phyloP scores from a whole-genome alignment of 2,113 vertebrate species.

The Enhydra lutris region DNA sequence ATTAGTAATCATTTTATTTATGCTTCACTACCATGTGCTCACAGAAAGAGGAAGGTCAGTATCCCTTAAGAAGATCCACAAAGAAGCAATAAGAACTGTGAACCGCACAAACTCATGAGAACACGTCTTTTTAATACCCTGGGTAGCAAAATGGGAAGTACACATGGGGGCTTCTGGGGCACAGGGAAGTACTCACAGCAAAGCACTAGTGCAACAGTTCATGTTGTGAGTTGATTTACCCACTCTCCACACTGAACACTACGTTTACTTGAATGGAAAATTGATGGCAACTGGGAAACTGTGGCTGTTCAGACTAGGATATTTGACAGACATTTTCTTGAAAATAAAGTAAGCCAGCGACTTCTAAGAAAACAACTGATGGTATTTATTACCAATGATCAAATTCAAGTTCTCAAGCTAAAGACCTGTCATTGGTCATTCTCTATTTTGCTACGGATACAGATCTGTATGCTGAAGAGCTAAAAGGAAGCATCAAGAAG shows the following conservation, averaged over 20 bases:
- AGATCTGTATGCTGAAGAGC: not conserved
- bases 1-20: not conserved
- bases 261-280: not conserved
- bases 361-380: not conserved
- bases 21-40: not conserved
- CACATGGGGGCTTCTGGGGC: fast-evolving
- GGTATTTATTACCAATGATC: not conserved
- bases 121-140: not conserved
- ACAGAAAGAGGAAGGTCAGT: not conserved
- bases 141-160: not conserved
- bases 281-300: not conserved
- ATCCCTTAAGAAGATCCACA: not conserved
- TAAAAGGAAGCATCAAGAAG: not conserved
- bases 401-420: not conserved
- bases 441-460: not conserved
- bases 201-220: not conserved
- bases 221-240: not conserved
- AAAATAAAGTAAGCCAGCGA: not conserved
- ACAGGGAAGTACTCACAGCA: not conserved
- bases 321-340: not conserved
- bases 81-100: not conserved
- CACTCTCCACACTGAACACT: not conserved
- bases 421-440: not conserved
- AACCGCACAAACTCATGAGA: not conserved
- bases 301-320: not conserved